phyloP scores from a whole-genome alignment of 2,888 invertebrate species.

The Torymus tubicola region DNA sequence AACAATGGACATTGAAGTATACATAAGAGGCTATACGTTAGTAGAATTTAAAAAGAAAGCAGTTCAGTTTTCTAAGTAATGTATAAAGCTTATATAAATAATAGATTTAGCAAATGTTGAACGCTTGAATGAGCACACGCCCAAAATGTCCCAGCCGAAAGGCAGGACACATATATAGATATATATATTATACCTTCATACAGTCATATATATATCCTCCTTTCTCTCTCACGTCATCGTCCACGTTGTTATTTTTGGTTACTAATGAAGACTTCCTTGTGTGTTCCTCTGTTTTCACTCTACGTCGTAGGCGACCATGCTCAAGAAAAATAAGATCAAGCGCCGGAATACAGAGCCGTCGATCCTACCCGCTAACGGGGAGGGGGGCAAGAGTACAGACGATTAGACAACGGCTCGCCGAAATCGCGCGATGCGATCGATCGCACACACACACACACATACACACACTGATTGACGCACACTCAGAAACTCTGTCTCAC shows the following conservation, averaged over 20 bases:
- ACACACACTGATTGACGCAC: background rate
- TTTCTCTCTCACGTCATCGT: background rate
- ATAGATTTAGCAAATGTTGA: too few species aligned
- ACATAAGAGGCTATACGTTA: too few species aligned
- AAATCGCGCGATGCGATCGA: background rate
- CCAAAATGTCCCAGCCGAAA: too few species aligned
- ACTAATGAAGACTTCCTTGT: conserved; percentile 56
- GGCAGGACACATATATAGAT: too few species aligned
- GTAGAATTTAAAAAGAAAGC: too few species aligned
- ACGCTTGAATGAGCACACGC: too few species aligned
- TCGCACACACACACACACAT: background rate
- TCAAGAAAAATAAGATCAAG: conserved; percentile 99
- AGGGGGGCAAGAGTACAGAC: conserved; percentile 83
- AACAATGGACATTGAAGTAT: too few species aligned
- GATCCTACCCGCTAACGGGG: conserved; percentile 84
- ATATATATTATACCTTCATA: too few species aligned
- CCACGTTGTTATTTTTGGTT: conserved; percentile 21
- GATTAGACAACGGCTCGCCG: conserved; percentile 73
- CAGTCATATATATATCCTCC: background rate
- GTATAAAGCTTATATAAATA: too few species aligned
- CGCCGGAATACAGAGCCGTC: conserved; percentile 91
- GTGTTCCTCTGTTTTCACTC: conserved; percentile 75
- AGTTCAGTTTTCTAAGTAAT: too few species aligned
- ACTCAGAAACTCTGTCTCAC: too few species aligned
- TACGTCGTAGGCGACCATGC: conserved; percentile 94